A percentile compares a stretch with the other conserved stretches of the same genome.
These are phyloP conservation scores for Chondrosia reniformis DNA, from an alignment of 37 sponge, comb jelly and placozoan genomes.

Conservation along the genomic window DNA sequence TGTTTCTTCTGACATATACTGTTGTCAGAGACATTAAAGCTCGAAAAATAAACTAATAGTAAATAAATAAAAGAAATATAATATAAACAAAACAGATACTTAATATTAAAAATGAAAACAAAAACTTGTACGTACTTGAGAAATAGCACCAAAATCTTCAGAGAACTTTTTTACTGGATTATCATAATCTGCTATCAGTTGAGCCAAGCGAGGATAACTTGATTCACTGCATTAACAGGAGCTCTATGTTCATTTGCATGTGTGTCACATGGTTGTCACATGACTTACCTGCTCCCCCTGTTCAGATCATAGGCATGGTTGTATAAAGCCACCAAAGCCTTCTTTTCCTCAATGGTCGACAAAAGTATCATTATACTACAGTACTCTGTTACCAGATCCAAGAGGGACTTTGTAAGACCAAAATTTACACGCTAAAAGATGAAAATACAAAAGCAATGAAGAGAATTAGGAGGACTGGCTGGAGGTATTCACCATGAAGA, in stretches of 20 bases:
- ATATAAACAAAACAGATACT: neutral
- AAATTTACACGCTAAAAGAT: slow-evolving; percentile 66
- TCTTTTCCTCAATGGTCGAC: slow-evolving; percentile 80
- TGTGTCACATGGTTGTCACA: neutral
- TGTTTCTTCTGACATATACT: slow-evolving; percentile 56
- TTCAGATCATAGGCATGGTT: slow-evolving; percentile 75
- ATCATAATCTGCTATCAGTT: slow-evolving; percentile 91
- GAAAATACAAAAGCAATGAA: too few species aligned
- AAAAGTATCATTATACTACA: slow-evolving; percentile 71
- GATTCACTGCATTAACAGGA: slow-evolving; percentile 43
- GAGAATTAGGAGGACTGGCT: neutral
- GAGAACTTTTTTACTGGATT: slow-evolving; percentile 80
- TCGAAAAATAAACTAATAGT: slow-evolving; percentile 47
- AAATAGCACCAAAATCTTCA: slow-evolving; percentile 87
- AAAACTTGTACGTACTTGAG: too few species aligned
- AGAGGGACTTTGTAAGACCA: slow-evolving; percentile 62
- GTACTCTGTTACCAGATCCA: slow-evolving; percentile 74
- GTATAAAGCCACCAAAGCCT: slow-evolving; percentile 62
- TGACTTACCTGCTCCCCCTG: slow-evolving; percentile 47
- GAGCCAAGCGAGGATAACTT: slow-evolving; percentile 82
- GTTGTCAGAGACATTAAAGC: slow-evolving; percentile 73
- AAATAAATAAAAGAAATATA: neutral
- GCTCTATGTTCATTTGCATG: too few species aligned
- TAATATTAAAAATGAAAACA: too few species aligned
- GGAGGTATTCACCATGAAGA: too few species aligned